phyloP scores from a whole-genome alignment of 2,113 vertebrate species.

The Diadophis punctatus region DNA sequence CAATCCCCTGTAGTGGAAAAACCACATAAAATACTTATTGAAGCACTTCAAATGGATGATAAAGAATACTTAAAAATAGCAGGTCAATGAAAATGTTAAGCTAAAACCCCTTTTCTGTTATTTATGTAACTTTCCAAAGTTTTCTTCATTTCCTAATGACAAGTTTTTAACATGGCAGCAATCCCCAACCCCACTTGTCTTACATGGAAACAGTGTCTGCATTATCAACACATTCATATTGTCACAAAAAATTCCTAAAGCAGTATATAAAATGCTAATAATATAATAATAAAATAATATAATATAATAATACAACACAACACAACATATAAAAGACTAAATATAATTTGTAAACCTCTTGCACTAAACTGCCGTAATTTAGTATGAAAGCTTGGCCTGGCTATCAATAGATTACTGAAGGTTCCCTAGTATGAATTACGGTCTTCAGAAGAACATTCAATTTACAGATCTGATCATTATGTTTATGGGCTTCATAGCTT shows the following conservation, averaged over 20 bases:
- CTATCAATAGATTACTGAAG: constrained; percentile 16
- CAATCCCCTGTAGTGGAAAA: neutral
- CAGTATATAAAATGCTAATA: neutral
- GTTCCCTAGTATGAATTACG: constrained; percentile 27
- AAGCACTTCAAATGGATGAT: neutral
- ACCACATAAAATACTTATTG: neutral
- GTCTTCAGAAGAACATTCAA: constrained; percentile 30
- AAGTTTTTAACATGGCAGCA: neutral
- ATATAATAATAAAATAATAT: no score
- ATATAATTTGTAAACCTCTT: neutral
- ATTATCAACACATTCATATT: neutral
- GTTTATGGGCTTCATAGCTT: constrained; percentile 48
- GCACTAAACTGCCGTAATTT: neutral
- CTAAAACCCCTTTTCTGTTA: neutral
- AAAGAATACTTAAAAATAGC: neutral
- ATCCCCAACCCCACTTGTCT: neutral
- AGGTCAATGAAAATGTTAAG: neutral
- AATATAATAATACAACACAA: no score
- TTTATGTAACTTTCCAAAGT: neutral
- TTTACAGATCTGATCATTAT: constrained; percentile 24
- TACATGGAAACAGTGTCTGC: neutral
- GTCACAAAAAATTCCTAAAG: neutral
- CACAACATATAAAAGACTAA: neutral
- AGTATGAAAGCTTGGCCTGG: constrained; percentile 22
- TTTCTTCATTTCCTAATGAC: neutral